These are phyloP conservation scores for Drosophila ercepeae DNA, from an alignment of 1,140 invertebrate species.

Conservation along the genomic window DNA sequence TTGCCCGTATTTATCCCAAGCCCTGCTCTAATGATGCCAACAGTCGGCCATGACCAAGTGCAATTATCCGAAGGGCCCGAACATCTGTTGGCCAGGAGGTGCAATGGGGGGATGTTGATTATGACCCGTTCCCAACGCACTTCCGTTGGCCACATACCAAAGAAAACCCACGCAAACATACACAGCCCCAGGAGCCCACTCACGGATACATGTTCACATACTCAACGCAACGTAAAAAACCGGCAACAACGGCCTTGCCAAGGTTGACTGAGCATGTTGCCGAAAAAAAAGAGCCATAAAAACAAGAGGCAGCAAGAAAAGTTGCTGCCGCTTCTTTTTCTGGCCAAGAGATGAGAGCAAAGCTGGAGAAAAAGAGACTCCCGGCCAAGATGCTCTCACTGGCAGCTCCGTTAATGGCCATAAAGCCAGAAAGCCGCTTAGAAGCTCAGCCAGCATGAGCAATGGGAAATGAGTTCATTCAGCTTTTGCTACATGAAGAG, in stretches of 20 bases:
- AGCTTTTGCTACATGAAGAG: conserved; percentile 31
- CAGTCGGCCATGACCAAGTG: conserved; percentile 50
- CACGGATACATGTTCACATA: conserved; percentile 18
- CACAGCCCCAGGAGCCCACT: conserved; percentile 25
- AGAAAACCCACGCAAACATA: conserved; percentile 59
- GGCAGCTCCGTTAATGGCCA: conserved; percentile 42
- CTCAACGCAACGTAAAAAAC: conserved; percentile 60
- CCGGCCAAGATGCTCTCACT: conserved; percentile 23
- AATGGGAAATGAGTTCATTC: conserved; percentile 58
- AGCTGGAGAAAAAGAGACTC: conserved; percentile 26
- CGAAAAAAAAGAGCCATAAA: conserved; percentile 71
- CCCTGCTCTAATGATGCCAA: conserved; percentile 67
- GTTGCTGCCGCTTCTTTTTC: conserved; percentile 49
- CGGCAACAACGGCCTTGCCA: conserved; percentile 83
- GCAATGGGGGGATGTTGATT: conserved; percentile 40
- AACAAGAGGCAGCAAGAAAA: conserved; percentile 68
- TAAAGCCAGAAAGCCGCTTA: conserved; percentile 68
- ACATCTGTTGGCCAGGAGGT: conserved; percentile 36
- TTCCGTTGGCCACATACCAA: conserved; percentile 75
- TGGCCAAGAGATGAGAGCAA: conserved; percentile 38
- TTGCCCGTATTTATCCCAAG: conserved; percentile 62
- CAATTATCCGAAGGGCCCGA: conserved; percentile 61
- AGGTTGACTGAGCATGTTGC: conserved; percentile 80
- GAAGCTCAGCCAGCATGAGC: conserved; percentile 66
- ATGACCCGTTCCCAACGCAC: conserved; percentile 52